phyloP scores from a whole-genome alignment of 1,140 invertebrate species.

The Chymomyza costata region DNA sequence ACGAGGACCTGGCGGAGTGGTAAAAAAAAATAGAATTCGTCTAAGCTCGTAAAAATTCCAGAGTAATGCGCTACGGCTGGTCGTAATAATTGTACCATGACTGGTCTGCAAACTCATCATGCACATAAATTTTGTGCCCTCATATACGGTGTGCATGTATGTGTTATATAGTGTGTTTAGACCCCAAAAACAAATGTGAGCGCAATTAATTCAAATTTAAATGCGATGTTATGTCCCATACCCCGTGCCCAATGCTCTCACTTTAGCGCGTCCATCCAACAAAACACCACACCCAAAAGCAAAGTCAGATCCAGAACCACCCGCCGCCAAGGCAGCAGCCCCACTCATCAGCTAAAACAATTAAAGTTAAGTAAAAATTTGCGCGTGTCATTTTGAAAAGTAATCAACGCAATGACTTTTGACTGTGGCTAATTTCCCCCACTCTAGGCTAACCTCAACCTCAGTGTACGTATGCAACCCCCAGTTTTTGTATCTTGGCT shows the following conservation, averaged over 20 bases:
- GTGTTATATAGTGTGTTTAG: too few relatives aligned
- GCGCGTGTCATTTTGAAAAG: slow-evolving; percentile 65
- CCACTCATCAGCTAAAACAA: slow-evolving; percentile 44
- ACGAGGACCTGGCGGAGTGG: slow-evolving; percentile 93
- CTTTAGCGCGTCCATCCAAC: not conserved
- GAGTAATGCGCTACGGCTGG: too few relatives aligned
- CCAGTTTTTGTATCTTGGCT: slow-evolving; percentile 24
- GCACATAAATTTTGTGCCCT: too few relatives aligned
- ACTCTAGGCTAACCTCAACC: not conserved
- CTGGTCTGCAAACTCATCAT: too few relatives aligned
- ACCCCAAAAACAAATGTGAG: too few relatives aligned
- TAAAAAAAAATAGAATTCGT: too few relatives aligned
- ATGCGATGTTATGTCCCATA: slow-evolving; percentile 50
- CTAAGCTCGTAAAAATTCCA: too few relatives aligned
- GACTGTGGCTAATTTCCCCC: slow-evolving; percentile 65
- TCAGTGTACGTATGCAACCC: not conserved
- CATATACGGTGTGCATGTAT: too few relatives aligned
- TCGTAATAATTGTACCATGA: too few relatives aligned
- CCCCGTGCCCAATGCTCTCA: not conserved
- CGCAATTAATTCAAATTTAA: slow-evolving; percentile 71
- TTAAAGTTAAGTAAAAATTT: slow-evolving; percentile 67
- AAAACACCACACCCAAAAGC: not conserved
- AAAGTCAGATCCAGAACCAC: not conserved
- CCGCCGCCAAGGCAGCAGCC: not conserved
- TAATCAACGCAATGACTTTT: slow-evolving; percentile 73